Evolutionary conservation across 2,113 vertebrate genomes (phyloP).

Genomic region (Menura novaehollandiae): DNA sequence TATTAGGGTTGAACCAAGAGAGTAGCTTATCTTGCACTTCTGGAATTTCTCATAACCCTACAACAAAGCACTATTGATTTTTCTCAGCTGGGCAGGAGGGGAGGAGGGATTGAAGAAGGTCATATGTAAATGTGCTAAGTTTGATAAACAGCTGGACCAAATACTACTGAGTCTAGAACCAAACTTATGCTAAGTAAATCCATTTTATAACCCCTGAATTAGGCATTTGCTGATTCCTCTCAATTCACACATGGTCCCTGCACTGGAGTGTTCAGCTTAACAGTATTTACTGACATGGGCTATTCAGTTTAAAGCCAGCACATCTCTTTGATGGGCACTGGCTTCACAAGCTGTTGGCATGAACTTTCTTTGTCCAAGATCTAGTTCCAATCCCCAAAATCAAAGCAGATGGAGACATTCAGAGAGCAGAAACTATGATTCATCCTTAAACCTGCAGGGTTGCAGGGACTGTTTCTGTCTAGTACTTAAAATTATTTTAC

Average conservation of each 20-base stretch:
- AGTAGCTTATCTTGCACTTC: conserved; percentile 57
- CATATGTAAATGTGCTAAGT: conserved; percentile 20
- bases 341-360: not conserved
- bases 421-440: not conserved
- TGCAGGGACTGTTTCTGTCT: not conserved
- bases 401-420: conserved; percentile 2
- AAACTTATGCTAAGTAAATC: not conserved
- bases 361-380: not conserved
- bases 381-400: not conserved
- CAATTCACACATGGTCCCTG: not conserved
- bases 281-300: not conserved
- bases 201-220: not conserved
- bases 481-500: conserved; percentile 2
- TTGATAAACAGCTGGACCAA: not conserved
- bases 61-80: conserved; percentile 60
- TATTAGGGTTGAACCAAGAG: not conserved
- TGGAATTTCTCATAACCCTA: conserved; percentile 58
- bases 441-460: conserved; percentile 16
- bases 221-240: not conserved
- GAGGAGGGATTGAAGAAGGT: conserved; percentile 11
- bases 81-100: not conserved
- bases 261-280: not conserved
- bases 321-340: not conserved
- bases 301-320: not conserved
- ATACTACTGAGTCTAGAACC: not conserved